These are phyloP conservation scores for Odontamblyopus lacepedii DNA, from an alignment of 2,797 vertebrate genomes.

Conservation along the genomic window DNA sequence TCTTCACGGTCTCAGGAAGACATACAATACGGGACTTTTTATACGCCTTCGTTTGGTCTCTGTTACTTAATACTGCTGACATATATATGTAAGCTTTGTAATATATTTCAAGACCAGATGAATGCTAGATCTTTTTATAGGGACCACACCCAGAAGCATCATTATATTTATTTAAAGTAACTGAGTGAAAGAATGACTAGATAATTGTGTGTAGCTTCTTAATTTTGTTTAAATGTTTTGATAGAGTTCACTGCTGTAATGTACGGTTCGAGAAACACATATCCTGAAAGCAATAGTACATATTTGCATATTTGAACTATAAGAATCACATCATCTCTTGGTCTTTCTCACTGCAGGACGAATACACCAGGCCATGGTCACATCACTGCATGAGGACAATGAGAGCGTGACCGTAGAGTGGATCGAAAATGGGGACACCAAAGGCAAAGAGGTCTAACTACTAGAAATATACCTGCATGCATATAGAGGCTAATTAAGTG, in stretches of 20 bases:
- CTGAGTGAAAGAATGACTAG: not conserved
- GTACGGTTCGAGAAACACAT: conserved; percentile 1
- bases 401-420: conserved; percentile 98
- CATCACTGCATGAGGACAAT: conserved; percentile 93
- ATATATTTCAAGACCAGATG: not conserved
- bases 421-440: conserved; percentile 99
- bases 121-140: not conserved
- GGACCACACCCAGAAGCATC: conserved; percentile 66
- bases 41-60: not conserved
- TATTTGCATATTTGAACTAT: conserved; percentile 15
- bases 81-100: not conserved
- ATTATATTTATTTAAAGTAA: not conserved
- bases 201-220: not conserved
- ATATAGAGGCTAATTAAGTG: not conserved
- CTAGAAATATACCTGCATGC: not conserved
- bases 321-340: conserved; percentile 6
- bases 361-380: conserved; percentile 99
- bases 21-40: not conserved
- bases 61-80: not conserved
- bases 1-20: not conserved
- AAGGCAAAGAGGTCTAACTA: conserved; percentile 91
- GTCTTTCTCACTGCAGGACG: conserved; percentile 77
- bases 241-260: conserved; percentile 6
- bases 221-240: not conserved
- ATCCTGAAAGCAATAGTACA: not conserved